Conservation (phyloP, 2,888 invertebrate species). For the Ormia ochracea region DNA sequence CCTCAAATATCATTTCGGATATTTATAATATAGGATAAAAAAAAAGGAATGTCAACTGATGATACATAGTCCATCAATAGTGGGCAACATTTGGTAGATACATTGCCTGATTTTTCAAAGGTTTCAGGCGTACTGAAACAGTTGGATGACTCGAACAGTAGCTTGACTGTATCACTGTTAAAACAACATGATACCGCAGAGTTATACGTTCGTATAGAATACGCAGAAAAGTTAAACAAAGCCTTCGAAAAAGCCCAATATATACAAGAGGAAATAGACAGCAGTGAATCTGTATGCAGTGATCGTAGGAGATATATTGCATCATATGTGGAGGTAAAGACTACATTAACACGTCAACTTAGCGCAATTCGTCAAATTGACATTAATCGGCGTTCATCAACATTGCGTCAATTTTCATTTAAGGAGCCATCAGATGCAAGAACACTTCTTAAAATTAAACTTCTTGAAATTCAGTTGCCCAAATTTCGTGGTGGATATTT, state of each 20-base stretch:
- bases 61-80: no score
- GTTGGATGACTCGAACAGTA: not conserved
- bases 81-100: not conserved
- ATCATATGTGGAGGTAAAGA: conserved; percentile 1
- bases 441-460: not conserved
- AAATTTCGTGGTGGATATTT: conserved; percentile 51
- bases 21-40: no score
- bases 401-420: conserved; percentile 6
- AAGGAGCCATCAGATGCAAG: not conserved
- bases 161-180: not conserved
- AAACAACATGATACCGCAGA: not conserved
- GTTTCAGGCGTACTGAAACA: not conserved
- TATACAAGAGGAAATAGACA: conserved; percentile 1
- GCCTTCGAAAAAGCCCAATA: not conserved
- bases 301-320: not conserved
- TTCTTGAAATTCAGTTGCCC: conserved; percentile 23
- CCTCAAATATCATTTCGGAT: no score
- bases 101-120: not conserved
- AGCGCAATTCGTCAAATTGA: not conserved
- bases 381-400: conserved; percentile 3
- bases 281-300: not conserved
- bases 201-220: not conserved
- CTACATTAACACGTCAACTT: conserved; percentile 1
- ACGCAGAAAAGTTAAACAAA: not conserved
- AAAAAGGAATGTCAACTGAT: no score